Base-by-base conservation (phyloP, 2,113 vertebrate species). In the Turdus rufiventris region DNA sequence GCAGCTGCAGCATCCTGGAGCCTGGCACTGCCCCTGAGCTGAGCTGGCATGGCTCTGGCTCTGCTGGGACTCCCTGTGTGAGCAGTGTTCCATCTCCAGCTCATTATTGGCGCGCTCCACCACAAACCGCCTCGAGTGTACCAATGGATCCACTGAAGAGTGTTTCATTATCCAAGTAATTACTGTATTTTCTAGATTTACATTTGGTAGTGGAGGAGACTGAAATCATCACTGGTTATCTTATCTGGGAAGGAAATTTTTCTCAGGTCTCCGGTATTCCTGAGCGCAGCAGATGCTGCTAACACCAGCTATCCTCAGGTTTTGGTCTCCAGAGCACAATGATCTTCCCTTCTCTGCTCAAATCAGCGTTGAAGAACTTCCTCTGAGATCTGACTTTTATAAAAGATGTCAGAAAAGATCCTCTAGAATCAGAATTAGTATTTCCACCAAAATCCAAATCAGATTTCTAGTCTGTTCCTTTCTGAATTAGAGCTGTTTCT, bases 311-410 rank as follows among this genome's bases (percentile, higher is more conserved):
- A 9, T 76, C 79, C 82, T 40, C 82, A 58, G 77, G 76, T 94
- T 92, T 78, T 19, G 8, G 78, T 77, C 89, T 93, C 88, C 88
- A 87, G 82, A 94, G 90, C 72, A 77, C 86, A 94, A 77, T 34
- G 51, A 86, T 91, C 74, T 75, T 76, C 57, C 62, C 71, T 82
- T 84, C 61, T 68, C 62, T 38, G 53, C 61, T 91, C 87, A 12
- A 56, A 63, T 42, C 2, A 6, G 34, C 53, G 24, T 60, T 45
- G 9, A 1, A 58, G 85, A 70, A 12, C 85, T 93, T 96, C 38
- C 65, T 84, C 25, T 2, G 47, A 91, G 81, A 72, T 66, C 66
- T 93, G 86, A 83, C 75, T 94, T 66, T 34, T 54, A 28, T 34
- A 28, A 61, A 80, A 89, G 34, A 24, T 1, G 1, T 78, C 56